Base-by-base conservation (phyloP, 2,113 vertebrate species). In the Dendropsophus ebraccatus region DNA sequence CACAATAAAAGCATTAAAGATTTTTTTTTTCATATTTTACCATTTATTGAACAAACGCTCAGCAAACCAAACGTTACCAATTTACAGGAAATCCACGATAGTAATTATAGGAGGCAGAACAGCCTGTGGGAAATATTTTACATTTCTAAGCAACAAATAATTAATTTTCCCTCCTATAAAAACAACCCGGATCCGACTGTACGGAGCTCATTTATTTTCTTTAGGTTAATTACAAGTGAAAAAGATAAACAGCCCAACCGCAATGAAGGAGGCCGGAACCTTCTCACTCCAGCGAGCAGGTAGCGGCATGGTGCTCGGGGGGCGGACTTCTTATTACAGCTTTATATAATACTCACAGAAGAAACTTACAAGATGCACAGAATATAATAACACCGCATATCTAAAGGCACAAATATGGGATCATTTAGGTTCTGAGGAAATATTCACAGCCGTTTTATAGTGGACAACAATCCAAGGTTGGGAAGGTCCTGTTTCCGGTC, bases 121-220 rank as follows among this genome's bases (percentile, higher is more conserved):
- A 30, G n/a, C 12, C 54, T 60, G 35, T 23, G 9, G 77, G 54
- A 54, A 80, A 80, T 80, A 60, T 45, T 62, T 41, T n/a, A 58
- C 56, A 37, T 45, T 41, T 60, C 77, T 37, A 17, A 25, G 37
- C 54, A 80, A 80, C 32, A 79, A 79, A 79, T 58, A 62, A 60
- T 60, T 80, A 45, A 41, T 80, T 80, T 80, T 80, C 21, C 13
- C 62, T 54, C 77, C 60, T 45, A 16, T 80, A 60, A 80, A 62
- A 80, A 37, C 54, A 37, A 37, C 30, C 52, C 58, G 52, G 32
- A 79, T 79, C 52, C n/a, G 37, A 62, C 54, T 23, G 45, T 12
- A 80, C 60, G 54, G 54, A 60, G 23, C 54, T 60, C 41, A 62
- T 80, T 80, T 80, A 80, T 80, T 80, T 80, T 80, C 17, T 80